Base-by-base conservation (phyloP, 2,888 invertebrate species). In the Adineta ricciae region DNA sequence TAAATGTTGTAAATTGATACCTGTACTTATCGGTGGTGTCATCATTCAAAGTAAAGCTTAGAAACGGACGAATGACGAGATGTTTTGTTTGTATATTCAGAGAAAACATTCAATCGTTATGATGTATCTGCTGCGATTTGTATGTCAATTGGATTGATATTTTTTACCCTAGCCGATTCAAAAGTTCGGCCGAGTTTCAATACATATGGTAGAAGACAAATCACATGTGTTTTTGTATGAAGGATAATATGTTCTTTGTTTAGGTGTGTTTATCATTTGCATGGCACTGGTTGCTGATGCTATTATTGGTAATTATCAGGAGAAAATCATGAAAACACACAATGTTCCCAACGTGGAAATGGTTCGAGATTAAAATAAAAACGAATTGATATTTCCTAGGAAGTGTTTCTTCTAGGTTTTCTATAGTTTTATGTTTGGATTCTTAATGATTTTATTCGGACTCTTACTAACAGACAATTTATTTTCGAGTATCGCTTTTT, bases 1-100 rank as follows among this genome's bases (percentile, higher is more conserved):
- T 90, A 97, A 97, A 90, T 96, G 96, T 90, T 98, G 97, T 90
- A 98, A 98, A 90, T 92, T 97, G 0, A 95, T 97, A 88, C 97
- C 97, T 0, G 97, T 97, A 0, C 93, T 98, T 89, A 93, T 96
- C 86, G 97, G 97, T 38, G 95, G 96, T 87, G 95, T 97, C 87
- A 89, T 97, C 83, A 96, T 97, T 88, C 94, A 97, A 91, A 91
- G 92, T 90, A 78, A 41, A 89, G 88, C 24, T 49, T 49, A 32
- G 21, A 27, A 24, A 49, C 14, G 78, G 38, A 54, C 4, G 24
- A 56, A 1, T 41, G 41, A 46, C 24, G 21, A 8, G 7, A 2
- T 11, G 1, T 21, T 5, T 38, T 1, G 19, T 41, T 24, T 24
- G 24, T 52, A 24, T 50, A 84, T 89, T 89, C 50, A 91, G 94